Conservation (phyloP, 2,888 invertebrate genomes). For the Mythimna albipuncta region DNA sequence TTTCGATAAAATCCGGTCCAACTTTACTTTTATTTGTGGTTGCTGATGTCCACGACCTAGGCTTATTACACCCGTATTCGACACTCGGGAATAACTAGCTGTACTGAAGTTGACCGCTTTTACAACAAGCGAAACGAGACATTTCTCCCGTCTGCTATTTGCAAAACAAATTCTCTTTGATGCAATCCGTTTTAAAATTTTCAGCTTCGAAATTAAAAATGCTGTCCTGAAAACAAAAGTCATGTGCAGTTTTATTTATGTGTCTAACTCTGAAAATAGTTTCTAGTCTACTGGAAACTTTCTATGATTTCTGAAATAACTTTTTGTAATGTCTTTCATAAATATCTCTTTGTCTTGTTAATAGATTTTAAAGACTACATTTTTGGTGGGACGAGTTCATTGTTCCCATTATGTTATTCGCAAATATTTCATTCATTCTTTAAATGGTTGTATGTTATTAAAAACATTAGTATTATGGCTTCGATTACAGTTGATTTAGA, state of each 20-base stretch:
- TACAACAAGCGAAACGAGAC: conserved; percentile 14
- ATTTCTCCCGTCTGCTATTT: conserved; percentile 22
- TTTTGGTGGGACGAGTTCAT: conserved; percentile 22
- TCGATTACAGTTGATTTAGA: conserved; percentile 41
- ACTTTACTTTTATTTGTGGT: conserved; percentile 73
- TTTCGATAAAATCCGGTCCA: conserved; percentile 79
- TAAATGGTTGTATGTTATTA: conserved; percentile 43
- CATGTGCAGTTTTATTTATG: conserved; percentile 6
- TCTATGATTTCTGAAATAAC: conserved; percentile 14
- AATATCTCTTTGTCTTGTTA: conserved; percentile 2
- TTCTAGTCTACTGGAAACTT: conserved; percentile 24
- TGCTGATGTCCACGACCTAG: conserved; percentile 65
- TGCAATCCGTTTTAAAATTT: conserved; percentile 26
- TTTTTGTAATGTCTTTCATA: conserved; percentile 10
- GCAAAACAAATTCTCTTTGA: conserved; percentile 32
- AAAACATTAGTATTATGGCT: conserved; percentile 32
- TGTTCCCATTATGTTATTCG: conserved; percentile 38
- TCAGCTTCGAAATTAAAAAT: conserved; percentile 16
- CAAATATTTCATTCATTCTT: conserved; percentile 37
- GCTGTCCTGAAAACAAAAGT: conserved; percentile 15
- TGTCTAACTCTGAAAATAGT: conserved; percentile 11
- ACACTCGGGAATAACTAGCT: conserved; percentile 41
- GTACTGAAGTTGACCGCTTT: conserved; percentile 22
- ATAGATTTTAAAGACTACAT: conserved; percentile 15
- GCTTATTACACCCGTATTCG: conserved; percentile 64